Evolutionary conservation across 2,888 invertebrate genomes (phyloP).

Genomic region (Melieria crassipennis): DNA sequence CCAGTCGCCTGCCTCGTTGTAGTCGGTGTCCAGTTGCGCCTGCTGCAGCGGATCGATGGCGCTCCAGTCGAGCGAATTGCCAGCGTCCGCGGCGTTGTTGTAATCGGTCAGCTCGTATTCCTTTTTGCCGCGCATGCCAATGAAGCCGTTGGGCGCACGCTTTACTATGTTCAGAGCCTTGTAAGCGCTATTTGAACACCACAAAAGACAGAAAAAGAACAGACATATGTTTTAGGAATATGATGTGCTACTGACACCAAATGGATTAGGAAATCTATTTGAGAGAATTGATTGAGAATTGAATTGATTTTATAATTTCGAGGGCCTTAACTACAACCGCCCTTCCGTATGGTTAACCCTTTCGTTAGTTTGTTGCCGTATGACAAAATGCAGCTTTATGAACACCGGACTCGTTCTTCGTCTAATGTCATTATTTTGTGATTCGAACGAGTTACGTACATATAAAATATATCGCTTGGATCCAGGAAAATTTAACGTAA

Average conservation of each 20-base stretch:
- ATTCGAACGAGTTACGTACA: too few species aligned
- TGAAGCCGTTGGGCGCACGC: slow-evolving; percentile 74
- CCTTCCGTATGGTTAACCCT: too few species aligned
- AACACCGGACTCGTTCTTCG: too few species aligned
- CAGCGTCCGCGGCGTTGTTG: slow-evolving; percentile 6
- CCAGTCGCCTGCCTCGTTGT: slow-evolving; percentile 33
- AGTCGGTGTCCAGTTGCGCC: slow-evolving; percentile 6
- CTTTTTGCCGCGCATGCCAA: slow-evolving; percentile 73
- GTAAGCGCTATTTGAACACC: neutral
- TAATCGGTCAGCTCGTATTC: slow-evolving; percentile 26
- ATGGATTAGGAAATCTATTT: neutral
- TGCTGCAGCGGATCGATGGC: slow-evolving; percentile 51
- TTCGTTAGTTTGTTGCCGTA: too few species aligned
- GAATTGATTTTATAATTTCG: too few species aligned
- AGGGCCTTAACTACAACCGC: too few species aligned
- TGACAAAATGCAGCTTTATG: too few species aligned
- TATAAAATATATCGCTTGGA: too few species aligned
- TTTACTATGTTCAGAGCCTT: slow-evolving; percentile 47
- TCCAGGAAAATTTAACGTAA: too few species aligned
- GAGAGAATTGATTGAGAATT: too few species aligned
- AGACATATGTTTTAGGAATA: too few species aligned
- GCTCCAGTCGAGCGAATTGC: slow-evolving; percentile 11
- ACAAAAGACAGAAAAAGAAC: neutral
- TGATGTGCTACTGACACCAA: neutral
- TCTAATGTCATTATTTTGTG: too few species aligned